A percentile compares a stretch with the other conserved stretches of the same genome.
Conservation (phyloP, 1,140 invertebrate species). For the Streblospio benedicti region DNA sequence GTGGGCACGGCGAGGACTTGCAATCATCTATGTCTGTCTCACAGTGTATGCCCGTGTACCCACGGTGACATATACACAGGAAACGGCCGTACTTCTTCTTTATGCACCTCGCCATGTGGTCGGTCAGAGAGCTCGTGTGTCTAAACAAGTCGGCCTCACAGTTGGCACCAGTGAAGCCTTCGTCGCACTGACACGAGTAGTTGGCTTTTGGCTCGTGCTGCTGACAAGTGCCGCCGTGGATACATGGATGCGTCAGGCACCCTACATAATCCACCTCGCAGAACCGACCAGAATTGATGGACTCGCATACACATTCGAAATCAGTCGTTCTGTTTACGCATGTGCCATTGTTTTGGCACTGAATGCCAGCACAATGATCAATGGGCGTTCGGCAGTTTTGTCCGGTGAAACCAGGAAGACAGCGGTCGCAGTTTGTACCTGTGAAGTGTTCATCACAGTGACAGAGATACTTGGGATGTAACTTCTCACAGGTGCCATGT, state of each 20-base stretch:
- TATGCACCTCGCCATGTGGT: too few relatives aligned
- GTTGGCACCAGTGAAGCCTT: slow-evolving; percentile 14
- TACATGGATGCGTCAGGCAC: too few relatives aligned
- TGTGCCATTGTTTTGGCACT: slow-evolving; percentile 12
- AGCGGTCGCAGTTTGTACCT: slow-evolving; percentile 11
- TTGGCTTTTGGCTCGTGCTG: too few relatives aligned
- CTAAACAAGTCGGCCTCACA: slow-evolving; percentile 20
- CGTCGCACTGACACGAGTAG: slow-evolving; percentile 16
- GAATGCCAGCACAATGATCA: slow-evolving; percentile 7
- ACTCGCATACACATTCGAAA: too few relatives aligned
- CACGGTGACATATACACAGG: slow-evolving; percentile 1
- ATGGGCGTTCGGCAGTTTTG: slow-evolving; percentile 16
- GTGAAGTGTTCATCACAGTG: neutral
- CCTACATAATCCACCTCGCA: too few relatives aligned
- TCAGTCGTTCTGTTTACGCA: slow-evolving; percentile 12
- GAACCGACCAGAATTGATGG: too few relatives aligned
- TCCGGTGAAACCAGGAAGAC: slow-evolving; percentile 15
- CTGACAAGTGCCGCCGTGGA: too few relatives aligned
- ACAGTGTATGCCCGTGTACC: neutral
- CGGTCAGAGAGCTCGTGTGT: too few relatives aligned
- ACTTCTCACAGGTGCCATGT: neutral
- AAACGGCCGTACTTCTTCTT: too few relatives aligned
- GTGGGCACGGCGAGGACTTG: neutral
- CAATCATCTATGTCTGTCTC: neutral
- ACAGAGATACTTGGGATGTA: neutral